These are phyloP conservation scores for Leucoptera coffeella DNA, from an alignment of 2,888 invertebrate genomes.

Conservation along the genomic window DNA sequence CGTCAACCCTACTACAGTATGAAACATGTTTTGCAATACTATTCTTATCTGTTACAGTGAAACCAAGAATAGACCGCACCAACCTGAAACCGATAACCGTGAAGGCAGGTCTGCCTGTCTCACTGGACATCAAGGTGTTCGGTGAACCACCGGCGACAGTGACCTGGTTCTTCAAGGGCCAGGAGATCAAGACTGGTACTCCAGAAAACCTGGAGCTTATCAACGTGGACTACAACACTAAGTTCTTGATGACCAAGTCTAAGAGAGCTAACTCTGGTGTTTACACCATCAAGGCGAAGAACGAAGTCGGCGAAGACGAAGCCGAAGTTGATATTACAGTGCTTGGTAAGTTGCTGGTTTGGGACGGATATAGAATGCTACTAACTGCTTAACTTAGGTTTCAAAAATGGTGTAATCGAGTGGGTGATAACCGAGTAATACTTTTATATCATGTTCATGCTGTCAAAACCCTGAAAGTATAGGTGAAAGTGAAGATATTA, in stretches of 20 bases:
- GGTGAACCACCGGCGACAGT: constrained; percentile 93
- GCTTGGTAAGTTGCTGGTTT: constrained; percentile 36
- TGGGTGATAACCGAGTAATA: too few relatives aligned
- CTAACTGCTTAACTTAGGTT: too few relatives aligned
- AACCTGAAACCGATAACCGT: constrained; percentile 78
- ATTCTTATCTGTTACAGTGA: constrained; percentile 55
- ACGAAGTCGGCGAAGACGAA: constrained; percentile 87
- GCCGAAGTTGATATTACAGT: constrained; percentile 88
- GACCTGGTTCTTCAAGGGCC: constrained; percentile 79
- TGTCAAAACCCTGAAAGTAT: too few relatives aligned
- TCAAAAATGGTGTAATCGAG: too few relatives aligned
- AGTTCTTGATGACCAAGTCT: constrained; percentile 78
- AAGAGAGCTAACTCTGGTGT: constrained; percentile 79
- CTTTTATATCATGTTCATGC: too few relatives aligned
- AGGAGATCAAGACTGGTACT: constrained; percentile 49
- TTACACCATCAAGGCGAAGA: constrained; percentile 84
- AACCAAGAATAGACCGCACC: constrained; percentile 89
- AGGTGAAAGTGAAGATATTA: too few relatives aligned
- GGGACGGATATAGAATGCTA: too few relatives aligned
- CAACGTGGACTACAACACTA: constrained; percentile 85
- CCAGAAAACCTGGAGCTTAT: constrained; percentile 63
- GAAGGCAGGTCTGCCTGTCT: constrained; percentile 83
- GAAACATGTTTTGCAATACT: not conserved
- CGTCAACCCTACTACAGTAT: too few relatives aligned
- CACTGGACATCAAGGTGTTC: constrained; percentile 80